A percentile compares a stretch with the other conserved stretches of the same genome.
phyloP scores from a whole-genome alignment of 2,797 vertebrate species.

The Morus bassanus region DNA sequence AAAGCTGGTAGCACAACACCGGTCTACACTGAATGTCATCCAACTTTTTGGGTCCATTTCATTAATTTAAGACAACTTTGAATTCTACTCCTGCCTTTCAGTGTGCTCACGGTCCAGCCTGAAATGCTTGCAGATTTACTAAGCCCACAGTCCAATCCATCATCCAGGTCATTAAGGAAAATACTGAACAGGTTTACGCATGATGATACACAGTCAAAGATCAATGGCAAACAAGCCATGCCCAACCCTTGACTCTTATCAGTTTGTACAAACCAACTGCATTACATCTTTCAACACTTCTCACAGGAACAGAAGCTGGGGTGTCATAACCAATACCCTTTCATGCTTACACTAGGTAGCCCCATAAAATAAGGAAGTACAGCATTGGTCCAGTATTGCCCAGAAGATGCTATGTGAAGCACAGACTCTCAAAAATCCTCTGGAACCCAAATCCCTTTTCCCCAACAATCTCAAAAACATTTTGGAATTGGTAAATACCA shows the following conservation, averaged over 20 bases:
- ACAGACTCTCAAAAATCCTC: not conserved
- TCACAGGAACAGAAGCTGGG: not conserved
- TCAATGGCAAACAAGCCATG: not conserved
- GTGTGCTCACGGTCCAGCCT: not conserved
- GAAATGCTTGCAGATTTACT: not conserved
- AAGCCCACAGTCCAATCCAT: not conserved
- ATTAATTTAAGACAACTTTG: not conserved
- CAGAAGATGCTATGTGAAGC: not conserved
- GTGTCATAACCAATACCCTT: not conserved
- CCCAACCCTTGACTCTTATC: not conserved
- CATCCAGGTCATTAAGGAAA: not conserved
- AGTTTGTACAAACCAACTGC: not conserved
- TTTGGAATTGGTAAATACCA: not conserved
- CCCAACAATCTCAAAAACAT: not conserved
- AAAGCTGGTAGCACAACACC: not conserved
- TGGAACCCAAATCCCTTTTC: not conserved
- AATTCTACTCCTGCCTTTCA: not conserved
- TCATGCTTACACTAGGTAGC: rapidly evolving
- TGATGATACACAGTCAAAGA: not conserved
- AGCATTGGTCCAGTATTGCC: rapidly evolving
- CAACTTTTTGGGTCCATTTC: not conserved
- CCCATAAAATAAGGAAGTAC: not conserved
- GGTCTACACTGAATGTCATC: not conserved
- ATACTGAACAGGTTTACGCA: not conserved
- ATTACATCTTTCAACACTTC: not conserved